Base-by-base conservation (phyloP, 2,113 vertebrate species). In the Ageneiosus marmoratus region DNA sequence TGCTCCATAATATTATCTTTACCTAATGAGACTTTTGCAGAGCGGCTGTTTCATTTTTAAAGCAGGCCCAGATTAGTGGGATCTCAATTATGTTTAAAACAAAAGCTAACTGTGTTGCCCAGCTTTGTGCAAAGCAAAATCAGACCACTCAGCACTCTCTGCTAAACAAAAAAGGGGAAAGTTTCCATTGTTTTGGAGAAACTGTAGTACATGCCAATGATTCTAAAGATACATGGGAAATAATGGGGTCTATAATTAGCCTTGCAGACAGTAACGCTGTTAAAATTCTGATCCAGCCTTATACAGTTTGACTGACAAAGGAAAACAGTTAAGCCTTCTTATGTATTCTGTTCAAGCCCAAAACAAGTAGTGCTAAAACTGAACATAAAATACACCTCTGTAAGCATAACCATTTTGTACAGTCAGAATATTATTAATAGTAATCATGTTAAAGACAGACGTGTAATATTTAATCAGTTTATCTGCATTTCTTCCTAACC, bases 51-150 rank as follows among this genome's bases (percentile, higher is more conserved):
- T 92, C 88, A 83, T 90, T 93, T 92, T 90, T 89, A 86, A 89
- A 89, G 41, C 37, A 81, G 81, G 87, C 86, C 87, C 88, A 93
- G 93, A 94, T 95, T 94, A 93, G 93, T 91, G 86, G 91, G 91
- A 94, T 94, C 93, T 94, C 90, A 94, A 94, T 94, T 94, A 94
- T 93, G 89, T 89, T 89, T 93, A 94, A 95, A 94, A 94, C 93
- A 94, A 95, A 93, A 94, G 93, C 86, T 65, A 83, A 85, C 91
- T 80, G 90, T 91, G 91, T 90, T 91, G 91, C 88, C 84, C 85
- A 86, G 90, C 89, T 90, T 74, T 86, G 85, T 51, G 86, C 84
- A 82, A 89, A 88, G 90, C 85, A 91, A 91, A 92, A 94, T 91
- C 87, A 90, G 91, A 82, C 90, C 81, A 93, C 91, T 94, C 92